Conservation (phyloP, 2,797 vertebrate genomes). For the Sebastolobus alascanus region DNA sequence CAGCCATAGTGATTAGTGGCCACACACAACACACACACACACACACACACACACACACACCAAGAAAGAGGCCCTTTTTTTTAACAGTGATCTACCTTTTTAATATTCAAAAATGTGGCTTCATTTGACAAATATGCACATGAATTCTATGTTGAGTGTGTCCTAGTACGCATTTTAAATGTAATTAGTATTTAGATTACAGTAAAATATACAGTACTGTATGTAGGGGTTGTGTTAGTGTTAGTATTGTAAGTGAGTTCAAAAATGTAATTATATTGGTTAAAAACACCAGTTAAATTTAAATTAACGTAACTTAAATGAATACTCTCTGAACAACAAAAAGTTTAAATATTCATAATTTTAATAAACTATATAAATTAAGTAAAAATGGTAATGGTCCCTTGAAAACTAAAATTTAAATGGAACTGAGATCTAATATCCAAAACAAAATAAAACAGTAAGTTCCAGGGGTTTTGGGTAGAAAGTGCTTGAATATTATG, state of each 20-base stretch:
- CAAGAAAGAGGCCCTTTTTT: conserved; percentile 31
- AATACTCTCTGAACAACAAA: neutral
- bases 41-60: conserved; percentile 23
- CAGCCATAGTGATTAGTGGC: conserved; percentile 73
- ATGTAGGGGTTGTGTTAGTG: neutral
- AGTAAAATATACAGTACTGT: neutral
- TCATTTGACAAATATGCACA: conserved; percentile 24
- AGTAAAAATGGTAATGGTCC: neutral
- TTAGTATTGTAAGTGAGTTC: neutral
- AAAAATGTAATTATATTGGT: neutral
- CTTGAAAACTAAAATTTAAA: neutral
- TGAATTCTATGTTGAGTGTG: neutral
- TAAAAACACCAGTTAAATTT: neutral
- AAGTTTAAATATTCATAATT: neutral
- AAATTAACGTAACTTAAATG: neutral
- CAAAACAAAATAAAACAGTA: neutral
- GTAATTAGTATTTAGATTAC: neutral
- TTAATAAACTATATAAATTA: neutral
- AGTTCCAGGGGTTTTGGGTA: neutral
- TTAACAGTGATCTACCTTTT: conserved; percentile 22
- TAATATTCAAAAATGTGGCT: conserved; percentile 5
- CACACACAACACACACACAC: conserved; percentile 46
- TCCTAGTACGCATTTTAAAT: neutral
- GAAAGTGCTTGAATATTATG: neutral
- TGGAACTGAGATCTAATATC: neutral